These are phyloP conservation scores for Amphiprion clarkii DNA, from an alignment of 2,797 vertebrate genomes.

Conservation along the genomic window DNA sequence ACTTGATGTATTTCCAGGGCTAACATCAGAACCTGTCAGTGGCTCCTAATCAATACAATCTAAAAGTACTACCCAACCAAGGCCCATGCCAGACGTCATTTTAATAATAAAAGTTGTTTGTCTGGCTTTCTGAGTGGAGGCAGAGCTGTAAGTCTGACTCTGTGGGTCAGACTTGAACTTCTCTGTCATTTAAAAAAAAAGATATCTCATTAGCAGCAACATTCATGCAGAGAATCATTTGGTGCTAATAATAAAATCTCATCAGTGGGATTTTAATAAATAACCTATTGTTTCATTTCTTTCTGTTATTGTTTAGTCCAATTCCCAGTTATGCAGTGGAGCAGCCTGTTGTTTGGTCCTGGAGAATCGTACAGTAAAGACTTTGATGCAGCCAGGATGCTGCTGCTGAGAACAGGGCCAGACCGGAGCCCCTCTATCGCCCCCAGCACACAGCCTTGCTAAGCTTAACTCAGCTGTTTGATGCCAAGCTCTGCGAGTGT, in stretches of 20 bases:
- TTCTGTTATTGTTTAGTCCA: constrained; percentile 49
- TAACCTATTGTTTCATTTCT: constrained; percentile 61
- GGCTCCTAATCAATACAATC: constrained; percentile 89
- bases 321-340: constrained; percentile 57
- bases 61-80: constrained; percentile 89
- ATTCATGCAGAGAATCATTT: constrained; percentile 37
- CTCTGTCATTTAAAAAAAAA: constrained; percentile 37
- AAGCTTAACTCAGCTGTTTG: constrained; percentile 79
- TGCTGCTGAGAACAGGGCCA: constrained; percentile 73
- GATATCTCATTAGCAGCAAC: constrained; percentile 38
- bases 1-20: constrained; percentile 92
- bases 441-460: constrained; percentile 71
- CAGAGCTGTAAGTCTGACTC: constrained; percentile 17
- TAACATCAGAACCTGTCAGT: constrained; percentile 87
- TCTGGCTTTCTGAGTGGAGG: constrained; percentile 50
- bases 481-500: constrained; percentile 72
- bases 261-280: constrained; percentile 63
- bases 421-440: constrained; percentile 71
- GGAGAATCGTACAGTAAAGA: constrained; percentile 63
- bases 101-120: constrained; percentile 73
- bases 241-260: constrained; percentile 56
- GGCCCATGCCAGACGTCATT: constrained; percentile 72
- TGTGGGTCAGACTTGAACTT: constrained; percentile 12
- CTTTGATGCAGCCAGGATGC: constrained; percentile 74
- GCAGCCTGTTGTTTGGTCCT: constrained; percentile 75